Conservation (phyloP, 2,888 invertebrate species). For the Chrysolina americana region DNA sequence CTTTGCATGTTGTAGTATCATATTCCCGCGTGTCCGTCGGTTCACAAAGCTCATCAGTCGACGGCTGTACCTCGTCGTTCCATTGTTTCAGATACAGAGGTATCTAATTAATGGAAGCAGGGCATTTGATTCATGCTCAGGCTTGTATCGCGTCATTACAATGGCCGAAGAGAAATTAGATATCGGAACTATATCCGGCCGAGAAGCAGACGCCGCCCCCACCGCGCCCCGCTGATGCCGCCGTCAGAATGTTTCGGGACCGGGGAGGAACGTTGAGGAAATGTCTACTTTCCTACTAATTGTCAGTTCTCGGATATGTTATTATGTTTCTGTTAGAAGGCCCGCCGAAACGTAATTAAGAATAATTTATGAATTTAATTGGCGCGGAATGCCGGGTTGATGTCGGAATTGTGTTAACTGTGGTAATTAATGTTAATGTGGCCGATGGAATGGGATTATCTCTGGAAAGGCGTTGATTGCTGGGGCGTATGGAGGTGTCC, state of each 20-base stretch:
- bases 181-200: slow-evolving; percentile 40
- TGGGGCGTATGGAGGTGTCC: slow-evolving; percentile 1
- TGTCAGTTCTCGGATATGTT: slow-evolving; percentile 53
- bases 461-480: background rate
- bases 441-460: background rate
- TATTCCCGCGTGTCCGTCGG: slow-evolving; percentile 25
- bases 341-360: slow-evolving; percentile 39
- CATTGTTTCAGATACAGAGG: slow-evolving; percentile 55
- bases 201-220: background rate
- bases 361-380: slow-evolving; percentile 44
- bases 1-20: slow-evolving; percentile 14
- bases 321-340: slow-evolving; percentile 25
- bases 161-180: slow-evolving; percentile 48
- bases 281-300: slow-evolving; percentile 52
- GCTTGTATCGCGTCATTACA: slow-evolving; percentile 49
- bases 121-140: slow-evolving; percentile 53
- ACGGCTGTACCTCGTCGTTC: slow-evolving; percentile 44
- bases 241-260: slow-evolving; percentile 3
- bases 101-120: slow-evolving; percentile 57
- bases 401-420: slow-evolving; percentile 35
- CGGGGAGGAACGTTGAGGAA: slow-evolving; percentile 39
- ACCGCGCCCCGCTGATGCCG: background rate
- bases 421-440: slow-evolving; percentile 16
- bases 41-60: slow-evolving; percentile 23
- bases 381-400: slow-evolving; percentile 29